Percentiles rank a stretch among this genome's conserved stretches.
Conservation (phyloP, 2,797 vertebrate species). For the Anomalospiza imberbis region DNA sequence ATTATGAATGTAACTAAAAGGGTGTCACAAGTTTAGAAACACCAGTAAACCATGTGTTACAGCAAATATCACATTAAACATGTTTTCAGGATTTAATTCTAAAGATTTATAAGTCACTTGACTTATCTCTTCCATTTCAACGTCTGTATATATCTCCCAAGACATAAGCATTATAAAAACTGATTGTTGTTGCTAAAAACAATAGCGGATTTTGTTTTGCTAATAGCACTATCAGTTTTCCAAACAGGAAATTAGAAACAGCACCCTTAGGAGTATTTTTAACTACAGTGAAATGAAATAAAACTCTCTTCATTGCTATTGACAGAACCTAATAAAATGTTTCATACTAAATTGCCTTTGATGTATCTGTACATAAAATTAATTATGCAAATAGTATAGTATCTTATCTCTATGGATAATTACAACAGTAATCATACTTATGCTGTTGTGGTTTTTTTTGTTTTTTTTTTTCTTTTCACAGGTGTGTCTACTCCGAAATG, state of each 20-base stretch:
- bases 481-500: slow-evolving; percentile 17
- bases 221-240: slow-evolving; percentile 46
- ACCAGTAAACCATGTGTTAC: slow-evolving; percentile 31
- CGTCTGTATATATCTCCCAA: background rate
- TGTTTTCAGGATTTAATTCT: slow-evolving; percentile 44
- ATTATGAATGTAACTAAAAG: slow-evolving; percentile 22
- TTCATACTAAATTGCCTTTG: slow-evolving; percentile 56
- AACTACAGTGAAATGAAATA: slow-evolving; percentile 61
- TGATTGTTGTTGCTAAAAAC: slow-evolving; percentile 37
- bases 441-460: background rate
- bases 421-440: slow-evolving; percentile 35
- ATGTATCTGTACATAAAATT: slow-evolving; percentile 35
- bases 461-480: slow-evolving; percentile 2
- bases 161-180: slow-evolving; percentile 38
- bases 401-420: slow-evolving; percentile 45
- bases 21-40: background rate
- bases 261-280: slow-evolving; percentile 51
- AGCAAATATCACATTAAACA: slow-evolving; percentile 27
- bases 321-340: slow-evolving; percentile 40
- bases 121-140: background rate
- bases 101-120: slow-evolving; percentile 45
- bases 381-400: slow-evolving; percentile 56
- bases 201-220: slow-evolving; percentile 48
- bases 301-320: slow-evolving; percentile 48
- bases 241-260: slow-evolving; percentile 61